A percentile compares a stretch with the other conserved stretches of the same genome.
phyloP scores from a whole-genome alignment of 2,888 invertebrate genomes.

The Ditula angustiorana region DNA sequence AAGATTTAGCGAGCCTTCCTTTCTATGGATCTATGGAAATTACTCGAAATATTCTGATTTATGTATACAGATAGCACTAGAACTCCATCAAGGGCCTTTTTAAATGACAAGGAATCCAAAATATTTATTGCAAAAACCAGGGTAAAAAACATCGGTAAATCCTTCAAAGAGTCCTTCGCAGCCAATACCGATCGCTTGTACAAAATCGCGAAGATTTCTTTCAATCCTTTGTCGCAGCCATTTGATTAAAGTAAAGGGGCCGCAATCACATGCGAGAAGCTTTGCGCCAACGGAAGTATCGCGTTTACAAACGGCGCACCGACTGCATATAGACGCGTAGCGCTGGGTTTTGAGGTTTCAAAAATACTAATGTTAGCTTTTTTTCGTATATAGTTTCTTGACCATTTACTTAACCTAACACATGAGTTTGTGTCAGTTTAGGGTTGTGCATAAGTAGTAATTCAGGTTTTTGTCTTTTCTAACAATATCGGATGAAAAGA shows the following conservation, averaged over 20 bases:
- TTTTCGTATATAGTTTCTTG: too few species aligned
- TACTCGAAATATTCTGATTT: conserved; percentile 43
- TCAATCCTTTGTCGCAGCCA: conserved; percentile 83
- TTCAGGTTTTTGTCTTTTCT: too few species aligned
- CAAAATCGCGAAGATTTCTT: conserved; percentile 78
- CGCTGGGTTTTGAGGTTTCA: too few species aligned
- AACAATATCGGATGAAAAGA: too few species aligned
- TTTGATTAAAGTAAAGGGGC: conserved; percentile 84
- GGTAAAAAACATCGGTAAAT: conserved; percentile 72
- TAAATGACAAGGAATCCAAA: conserved; percentile 6
- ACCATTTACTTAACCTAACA: too few species aligned
- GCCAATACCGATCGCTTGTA: conserved; percentile 79
- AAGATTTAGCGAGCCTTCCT: conserved; percentile 38
- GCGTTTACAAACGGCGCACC: conserved; percentile 82
- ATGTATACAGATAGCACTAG: conserved; percentile 47
- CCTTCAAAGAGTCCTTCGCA: conserved; percentile 69
- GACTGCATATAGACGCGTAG: too few species aligned
- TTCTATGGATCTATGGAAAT: conserved; percentile 42
- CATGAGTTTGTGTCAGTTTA: too few species aligned
- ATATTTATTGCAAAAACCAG: conserved; percentile 35
- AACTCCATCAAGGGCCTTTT: conserved; percentile 7
- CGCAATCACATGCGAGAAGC: conserved; percentile 79
- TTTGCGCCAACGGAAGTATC: conserved; percentile 82
- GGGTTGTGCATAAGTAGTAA: too few species aligned
- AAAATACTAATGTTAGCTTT: too few species aligned